Conservation (phyloP, 2,888 invertebrate genomes). For the Argynnis bischoffii region DNA sequence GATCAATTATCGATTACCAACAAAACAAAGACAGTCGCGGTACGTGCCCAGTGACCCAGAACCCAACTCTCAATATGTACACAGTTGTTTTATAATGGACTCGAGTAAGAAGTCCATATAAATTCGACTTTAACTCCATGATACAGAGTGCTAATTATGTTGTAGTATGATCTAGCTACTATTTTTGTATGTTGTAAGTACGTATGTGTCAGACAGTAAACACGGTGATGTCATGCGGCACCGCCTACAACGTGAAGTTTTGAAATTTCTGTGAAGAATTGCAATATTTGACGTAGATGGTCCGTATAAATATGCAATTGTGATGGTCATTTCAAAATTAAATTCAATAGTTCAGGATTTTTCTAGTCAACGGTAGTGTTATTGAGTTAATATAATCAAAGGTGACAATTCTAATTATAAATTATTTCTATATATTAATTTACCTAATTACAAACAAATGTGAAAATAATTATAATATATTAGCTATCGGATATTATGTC, state of each 20-base stretch:
- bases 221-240: slow-evolving; percentile 65
- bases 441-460: too few relatives aligned
- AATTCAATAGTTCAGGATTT: too few relatives aligned
- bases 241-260: slow-evolving; percentile 52
- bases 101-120: slow-evolving; percentile 15
- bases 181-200: slow-evolving; percentile 38
- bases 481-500: too few relatives aligned
- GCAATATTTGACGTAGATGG: slow-evolving; percentile 25
- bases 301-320: slow-evolving; percentile 1
- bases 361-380: too few relatives aligned
- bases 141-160: slow-evolving; percentile 28
- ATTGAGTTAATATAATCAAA: too few relatives aligned
- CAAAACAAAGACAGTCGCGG: slow-evolving; percentile 41
- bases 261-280: slow-evolving; percentile 37
- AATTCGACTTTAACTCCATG: slow-evolving; percentile 21
- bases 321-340: background rate
- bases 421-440: too few relatives aligned
- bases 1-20: slow-evolving; percentile 35
- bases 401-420: too few relatives aligned
- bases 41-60: slow-evolving; percentile 66
- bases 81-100: slow-evolving; percentile 43
- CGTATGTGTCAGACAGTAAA: slow-evolving; percentile 52
- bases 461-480: too few relatives aligned
- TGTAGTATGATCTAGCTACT: slow-evolving; percentile 21
- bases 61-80: slow-evolving; percentile 53